A percentile compares a stretch with the other conserved stretches of the same genome.
Conservation (phyloP, 1,140 invertebrate genomes). For the Aradophagus sp. region DNA sequence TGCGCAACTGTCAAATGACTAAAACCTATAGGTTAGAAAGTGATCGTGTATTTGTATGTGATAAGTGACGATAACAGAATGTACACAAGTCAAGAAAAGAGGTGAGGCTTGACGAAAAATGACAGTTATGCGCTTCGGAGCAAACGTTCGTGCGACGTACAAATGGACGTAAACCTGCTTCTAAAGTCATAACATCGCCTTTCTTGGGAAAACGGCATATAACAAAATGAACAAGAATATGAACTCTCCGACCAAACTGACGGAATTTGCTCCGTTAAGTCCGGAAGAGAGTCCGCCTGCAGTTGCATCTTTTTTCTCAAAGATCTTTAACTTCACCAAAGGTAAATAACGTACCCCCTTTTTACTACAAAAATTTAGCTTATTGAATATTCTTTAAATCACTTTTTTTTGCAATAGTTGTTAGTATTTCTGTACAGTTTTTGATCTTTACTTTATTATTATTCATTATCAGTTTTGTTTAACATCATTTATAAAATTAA, state of each 20-base stretch:
- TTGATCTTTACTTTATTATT: no score
- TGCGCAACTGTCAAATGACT: no score
- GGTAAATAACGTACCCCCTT: slow-evolving; percentile 57
- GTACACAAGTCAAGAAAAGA: no score
- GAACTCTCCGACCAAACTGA: slow-evolving; percentile 81
- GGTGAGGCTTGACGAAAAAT: slow-evolving; percentile 9
- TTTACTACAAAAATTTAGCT: no score
- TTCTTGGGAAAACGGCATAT: neutral
- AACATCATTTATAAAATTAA: no score
- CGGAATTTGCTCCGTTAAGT: slow-evolving; percentile 84
- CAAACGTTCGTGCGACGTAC: slow-evolving; percentile 17
- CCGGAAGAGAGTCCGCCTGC: slow-evolving; percentile 78
- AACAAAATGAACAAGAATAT: slow-evolving; percentile 79
- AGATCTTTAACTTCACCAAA: slow-evolving; percentile 76
- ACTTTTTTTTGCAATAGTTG: no score
- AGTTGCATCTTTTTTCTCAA: slow-evolving; percentile 77
- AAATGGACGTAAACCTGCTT: slow-evolving; percentile 5
- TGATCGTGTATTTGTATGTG: no score
- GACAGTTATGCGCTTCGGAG: neutral
- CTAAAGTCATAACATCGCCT: slow-evolving; percentile 2
- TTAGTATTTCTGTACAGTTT: no score
- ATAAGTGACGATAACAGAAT: no score
- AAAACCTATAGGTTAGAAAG: no score
- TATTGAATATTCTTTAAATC: no score
- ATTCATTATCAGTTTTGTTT: no score